These are phyloP conservation scores for Dorcus hopei DNA, from an alignment of 2,888 invertebrate genomes.

Conservation along the genomic window DNA sequence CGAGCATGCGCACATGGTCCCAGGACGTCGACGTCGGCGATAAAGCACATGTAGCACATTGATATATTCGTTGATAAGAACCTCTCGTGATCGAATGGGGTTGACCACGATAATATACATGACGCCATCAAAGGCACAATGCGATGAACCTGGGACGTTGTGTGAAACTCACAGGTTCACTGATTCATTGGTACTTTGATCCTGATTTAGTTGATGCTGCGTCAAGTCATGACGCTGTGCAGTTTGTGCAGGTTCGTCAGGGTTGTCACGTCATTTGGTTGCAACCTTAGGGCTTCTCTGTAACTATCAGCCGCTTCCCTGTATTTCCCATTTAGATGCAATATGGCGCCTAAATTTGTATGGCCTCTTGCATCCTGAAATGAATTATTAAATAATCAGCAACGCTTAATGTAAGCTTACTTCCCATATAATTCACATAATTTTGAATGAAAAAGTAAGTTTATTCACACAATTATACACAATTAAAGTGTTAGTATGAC, in stretches of 20 bases:
- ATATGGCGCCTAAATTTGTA: slow-evolving; percentile 92
- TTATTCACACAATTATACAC: too few species aligned
- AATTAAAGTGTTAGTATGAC: too few species aligned
- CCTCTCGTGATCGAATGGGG: slow-evolving; percentile 21
- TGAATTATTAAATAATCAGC: slow-evolving; percentile 17
- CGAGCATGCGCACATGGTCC: slow-evolving; percentile 35
- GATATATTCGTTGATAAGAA: slow-evolving; percentile 35
- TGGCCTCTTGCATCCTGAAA: slow-evolving; percentile 82
- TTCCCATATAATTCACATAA: neutral
- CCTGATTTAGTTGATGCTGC: slow-evolving; percentile 26
- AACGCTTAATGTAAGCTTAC: neutral
- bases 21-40: slow-evolving; percentile 32
- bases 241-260: slow-evolving; percentile 83
- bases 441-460: too few species aligned
- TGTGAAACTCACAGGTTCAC: neutral
- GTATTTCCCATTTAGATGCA: slow-evolving; percentile 90
- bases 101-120: slow-evolving; percentile 22
- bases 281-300: slow-evolving; percentile 76
- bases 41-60: slow-evolving; percentile 31
- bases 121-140: slow-evolving; percentile 9
- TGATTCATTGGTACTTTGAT: neutral
- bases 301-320: slow-evolving; percentile 84
- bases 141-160: slow-evolving; percentile 8
- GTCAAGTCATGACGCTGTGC: slow-evolving; percentile 57
- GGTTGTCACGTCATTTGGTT: slow-evolving; percentile 86